phyloP scores from a whole-genome alignment of 2,888 invertebrate species.

The Eucriotettix oculatus region DNA sequence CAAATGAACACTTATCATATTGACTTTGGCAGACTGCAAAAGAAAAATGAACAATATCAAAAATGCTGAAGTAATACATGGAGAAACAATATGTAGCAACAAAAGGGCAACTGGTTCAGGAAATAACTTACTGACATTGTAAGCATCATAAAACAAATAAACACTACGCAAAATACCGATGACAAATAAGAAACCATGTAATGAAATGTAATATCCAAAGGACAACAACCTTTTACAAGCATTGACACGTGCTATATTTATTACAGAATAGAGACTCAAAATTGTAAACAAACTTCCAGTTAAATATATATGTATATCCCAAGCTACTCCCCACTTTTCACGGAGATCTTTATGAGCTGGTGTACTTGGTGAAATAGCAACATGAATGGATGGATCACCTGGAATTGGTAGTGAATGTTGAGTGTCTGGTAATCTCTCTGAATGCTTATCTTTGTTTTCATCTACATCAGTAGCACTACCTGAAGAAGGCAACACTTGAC shows the following conservation, averaged over 20 bases:
- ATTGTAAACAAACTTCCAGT: conserved; percentile 72
- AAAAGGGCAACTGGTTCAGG: conserved; percentile 63
- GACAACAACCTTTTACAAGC: conserved; percentile 73
- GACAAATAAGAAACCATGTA: conserved; percentile 65
- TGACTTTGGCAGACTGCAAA: conserved; percentile 50
- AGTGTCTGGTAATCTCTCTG: conserved; percentile 22
- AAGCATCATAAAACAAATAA: conserved; percentile 81
- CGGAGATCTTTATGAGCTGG: conserved; percentile 5
- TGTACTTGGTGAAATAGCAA: conserved; percentile 1
- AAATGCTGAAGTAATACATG: conserved; percentile 77
- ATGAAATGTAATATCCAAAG: conserved; percentile 72
- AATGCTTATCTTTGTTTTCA: conserved; percentile 11
- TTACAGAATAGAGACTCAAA: conserved; percentile 67
- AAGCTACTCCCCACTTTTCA: conserved; percentile 55
- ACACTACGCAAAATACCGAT: conserved; percentile 70
- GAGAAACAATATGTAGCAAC: conserved; percentile 68
- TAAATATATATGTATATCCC: conserved; percentile 82
- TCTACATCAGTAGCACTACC: conserved; percentile 13
- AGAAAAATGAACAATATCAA: conserved; percentile 73
- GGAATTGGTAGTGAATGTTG: conserved; percentile 20
- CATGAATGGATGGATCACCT: neutral
- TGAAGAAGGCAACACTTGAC: conserved; percentile 16
- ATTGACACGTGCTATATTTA: conserved; percentile 72
- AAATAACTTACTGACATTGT: conserved; percentile 69
- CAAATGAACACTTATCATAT: conserved; percentile 27